phyloP scores from a whole-genome alignment of 2,113 vertebrate genomes.

The Chrysemys picta region DNA sequence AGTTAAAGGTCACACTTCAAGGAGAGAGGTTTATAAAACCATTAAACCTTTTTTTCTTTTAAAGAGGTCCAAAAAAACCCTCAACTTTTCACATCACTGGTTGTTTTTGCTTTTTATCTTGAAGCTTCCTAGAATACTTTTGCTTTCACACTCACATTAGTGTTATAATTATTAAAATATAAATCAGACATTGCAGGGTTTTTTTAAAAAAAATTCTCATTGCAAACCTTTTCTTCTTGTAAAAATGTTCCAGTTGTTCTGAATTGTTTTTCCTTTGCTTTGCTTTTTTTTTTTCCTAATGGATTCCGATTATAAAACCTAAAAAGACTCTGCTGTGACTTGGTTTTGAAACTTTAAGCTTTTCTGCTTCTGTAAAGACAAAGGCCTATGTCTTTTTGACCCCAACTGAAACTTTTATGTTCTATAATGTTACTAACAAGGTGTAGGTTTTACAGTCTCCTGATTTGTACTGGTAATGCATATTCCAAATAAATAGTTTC shows the following conservation, averaged over 20 bases:
- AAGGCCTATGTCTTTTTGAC: constrained; percentile 89
- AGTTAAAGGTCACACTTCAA: not conserved
- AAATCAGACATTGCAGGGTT: constrained; percentile 73
- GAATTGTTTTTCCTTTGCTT: constrained; percentile 61
- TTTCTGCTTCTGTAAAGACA: constrained; percentile 90
- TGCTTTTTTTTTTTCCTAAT: constrained; percentile 58
- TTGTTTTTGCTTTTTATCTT: constrained; percentile 38
- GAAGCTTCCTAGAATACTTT: constrained; percentile 70
- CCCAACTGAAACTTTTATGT: constrained; percentile 84
- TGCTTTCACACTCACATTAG: constrained; percentile 64
- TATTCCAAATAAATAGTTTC: constrained; percentile 97
- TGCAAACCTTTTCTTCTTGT: constrained; percentile 66
- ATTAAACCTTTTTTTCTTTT: fast-evolving
- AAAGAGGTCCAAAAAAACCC: not conserved
- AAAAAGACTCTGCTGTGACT: constrained; percentile 83
- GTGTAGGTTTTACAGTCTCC: constrained; percentile 94
- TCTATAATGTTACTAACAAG: constrained; percentile 91
- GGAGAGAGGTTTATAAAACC: not conserved
- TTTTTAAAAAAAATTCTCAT: constrained; percentile 20
- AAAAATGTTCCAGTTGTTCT: constrained; percentile 60
- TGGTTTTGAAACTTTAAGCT: constrained; percentile 88
- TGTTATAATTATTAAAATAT: constrained; percentile 75
- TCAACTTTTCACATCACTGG: constrained; percentile 77
- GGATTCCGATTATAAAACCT: constrained; percentile 81
- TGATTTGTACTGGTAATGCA: constrained; percentile 98